Conservation (phyloP, 1,140 invertebrate genomes). For the Trichogramma pretiosum region DNA sequence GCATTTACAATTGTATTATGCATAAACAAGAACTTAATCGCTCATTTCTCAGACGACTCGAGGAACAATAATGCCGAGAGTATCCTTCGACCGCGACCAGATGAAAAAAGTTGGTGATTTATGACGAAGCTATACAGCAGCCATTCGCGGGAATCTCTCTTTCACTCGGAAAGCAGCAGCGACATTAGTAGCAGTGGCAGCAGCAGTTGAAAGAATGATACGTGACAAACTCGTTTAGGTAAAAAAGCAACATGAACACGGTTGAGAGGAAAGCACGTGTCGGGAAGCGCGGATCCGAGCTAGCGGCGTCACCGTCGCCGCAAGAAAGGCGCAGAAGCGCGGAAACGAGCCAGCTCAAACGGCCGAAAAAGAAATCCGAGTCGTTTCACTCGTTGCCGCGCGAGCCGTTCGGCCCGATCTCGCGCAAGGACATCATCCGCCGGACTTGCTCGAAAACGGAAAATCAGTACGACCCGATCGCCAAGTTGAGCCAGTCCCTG, state of each 20-base stretch:
- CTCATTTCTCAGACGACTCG: no score
- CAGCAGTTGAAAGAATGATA: slow-evolving; percentile 8
- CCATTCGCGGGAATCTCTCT: no score
- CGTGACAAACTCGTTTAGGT: slow-evolving; percentile 9
- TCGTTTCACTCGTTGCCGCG: slow-evolving; percentile 21
- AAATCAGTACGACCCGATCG: slow-evolving; percentile 13
- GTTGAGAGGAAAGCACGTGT: not conserved
- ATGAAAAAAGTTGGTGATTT: no score
- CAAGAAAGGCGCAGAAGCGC: slow-evolving; percentile 14
- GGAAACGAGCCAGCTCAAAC: not conserved
- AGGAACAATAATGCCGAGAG: no score
- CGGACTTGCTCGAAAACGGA: slow-evolving; percentile 23
- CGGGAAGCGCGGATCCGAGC: slow-evolving; percentile 12
- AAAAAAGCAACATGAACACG: not conserved
- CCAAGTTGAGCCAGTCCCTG: slow-evolving; percentile 21
- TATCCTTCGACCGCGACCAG: no score
- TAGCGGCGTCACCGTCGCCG: not conserved
- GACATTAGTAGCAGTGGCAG: no score
- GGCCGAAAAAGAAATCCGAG: slow-evolving; percentile 18
- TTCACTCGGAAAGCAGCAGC: not conserved
- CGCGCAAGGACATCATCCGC: slow-evolving; percentile 31
- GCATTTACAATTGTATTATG: no score
- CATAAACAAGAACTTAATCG: no score
- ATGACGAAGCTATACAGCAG: no score
- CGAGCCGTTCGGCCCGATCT: slow-evolving; percentile 20